Percentiles rank a stretch among this genome's conserved stretches.
These are phyloP conservation scores for Nebria salina DNA, from an alignment of 2,888 invertebrate genomes.

Conservation along the genomic window DNA sequence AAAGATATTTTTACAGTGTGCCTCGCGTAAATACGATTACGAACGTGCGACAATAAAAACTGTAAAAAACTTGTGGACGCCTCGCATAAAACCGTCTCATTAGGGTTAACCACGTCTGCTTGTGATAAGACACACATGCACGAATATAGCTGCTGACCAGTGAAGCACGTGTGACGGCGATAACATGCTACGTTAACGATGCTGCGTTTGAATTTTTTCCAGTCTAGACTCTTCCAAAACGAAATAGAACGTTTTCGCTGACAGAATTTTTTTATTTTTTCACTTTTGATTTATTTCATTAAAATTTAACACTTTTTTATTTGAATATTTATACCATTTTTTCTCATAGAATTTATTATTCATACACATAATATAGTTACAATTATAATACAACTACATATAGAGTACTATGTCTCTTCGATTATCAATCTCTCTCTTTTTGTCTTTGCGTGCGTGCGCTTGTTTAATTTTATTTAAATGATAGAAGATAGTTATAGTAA, in stretches of 20 bases:
- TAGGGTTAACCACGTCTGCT: neutral
- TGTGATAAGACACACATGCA: constrained; percentile 6
- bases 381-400: too few relatives aligned
- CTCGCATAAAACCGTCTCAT: constrained; percentile 2
- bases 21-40: constrained; percentile 2
- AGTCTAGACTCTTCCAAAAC: neutral
- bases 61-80: neutral
- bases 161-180: neutral
- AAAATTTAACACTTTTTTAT: too few relatives aligned
- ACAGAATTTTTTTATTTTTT: neutral
- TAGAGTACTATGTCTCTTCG: too few relatives aligned
- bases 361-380: too few relatives aligned
- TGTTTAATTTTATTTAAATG: too few relatives aligned
- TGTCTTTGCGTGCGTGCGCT: too few relatives aligned
- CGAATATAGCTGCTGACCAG: neutral
- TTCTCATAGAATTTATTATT: too few relatives aligned
- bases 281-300: too few relatives aligned
- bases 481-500: too few relatives aligned
- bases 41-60: constrained; percentile 6
- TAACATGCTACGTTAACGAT: constrained; percentile 1
- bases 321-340: too few relatives aligned
- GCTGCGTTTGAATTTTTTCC: neutral
- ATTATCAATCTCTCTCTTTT: too few relatives aligned
- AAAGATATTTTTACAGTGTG: neutral
- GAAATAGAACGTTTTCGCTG: neutral